Conservation (phyloP, 2,888 invertebrate genomes). For the Lithophane semibrunnea region DNA sequence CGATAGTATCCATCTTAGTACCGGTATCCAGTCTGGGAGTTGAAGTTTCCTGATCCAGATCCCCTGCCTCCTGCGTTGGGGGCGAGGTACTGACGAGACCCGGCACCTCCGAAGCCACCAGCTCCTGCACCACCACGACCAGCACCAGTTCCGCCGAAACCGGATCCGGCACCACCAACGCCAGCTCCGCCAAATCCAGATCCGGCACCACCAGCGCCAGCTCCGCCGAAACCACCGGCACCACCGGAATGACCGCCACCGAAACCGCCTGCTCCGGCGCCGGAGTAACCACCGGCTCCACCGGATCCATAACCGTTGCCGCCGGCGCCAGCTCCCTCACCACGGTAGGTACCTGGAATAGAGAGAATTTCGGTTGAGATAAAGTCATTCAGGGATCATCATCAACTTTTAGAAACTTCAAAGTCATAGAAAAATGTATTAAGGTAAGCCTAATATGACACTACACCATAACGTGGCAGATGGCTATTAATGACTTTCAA, state of each 20-base stretch:
- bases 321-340: slow-evolving; percentile 77
- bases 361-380: background rate
- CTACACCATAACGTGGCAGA: background rate
- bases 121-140: slow-evolving; percentile 68
- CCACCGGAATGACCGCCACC: slow-evolving; percentile 58
- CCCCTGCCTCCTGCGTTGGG: slow-evolving; percentile 83
- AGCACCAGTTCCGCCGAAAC: slow-evolving; percentile 67
- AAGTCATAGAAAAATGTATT: background rate
- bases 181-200: slow-evolving; percentile 59
- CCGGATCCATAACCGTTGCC: slow-evolving; percentile 60
- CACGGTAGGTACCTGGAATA: slow-evolving; percentile 84
- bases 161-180: slow-evolving; percentile 57
- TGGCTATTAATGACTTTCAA: background rate
- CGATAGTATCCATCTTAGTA: slow-evolving; percentile 74
- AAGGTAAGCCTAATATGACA: background rate
- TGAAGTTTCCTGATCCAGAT: slow-evolving; percentile 86
- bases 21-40: slow-evolving; percentile 85
- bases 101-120: slow-evolving; percentile 75
- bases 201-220: slow-evolving; percentile 56
- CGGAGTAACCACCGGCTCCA: slow-evolving; percentile 19
- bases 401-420: background rate
- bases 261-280: background rate
- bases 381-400: background rate
- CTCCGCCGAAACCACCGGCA: slow-evolving; percentile 32
- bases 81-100: slow-evolving; percentile 86